These are phyloP conservation scores for Aleadryas rufinucha DNA, from an alignment of 2,113 vertebrate genomes.

Conservation along the genomic window DNA sequence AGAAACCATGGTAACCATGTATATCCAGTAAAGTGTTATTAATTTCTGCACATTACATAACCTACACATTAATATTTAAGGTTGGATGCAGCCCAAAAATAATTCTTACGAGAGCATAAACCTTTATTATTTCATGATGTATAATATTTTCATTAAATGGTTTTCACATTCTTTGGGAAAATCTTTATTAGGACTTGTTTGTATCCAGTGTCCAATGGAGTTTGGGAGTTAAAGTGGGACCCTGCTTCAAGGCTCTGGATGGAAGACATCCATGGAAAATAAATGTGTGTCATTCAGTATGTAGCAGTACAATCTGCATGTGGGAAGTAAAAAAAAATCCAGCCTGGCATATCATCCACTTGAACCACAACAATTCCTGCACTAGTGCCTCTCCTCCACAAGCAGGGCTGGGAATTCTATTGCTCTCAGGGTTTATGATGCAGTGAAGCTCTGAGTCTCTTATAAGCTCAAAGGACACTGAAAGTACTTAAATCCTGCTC, in stretches of 20 bases:
- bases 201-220: background rate
- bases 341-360: background rate
- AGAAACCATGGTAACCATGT: background rate
- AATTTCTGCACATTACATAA: background rate
- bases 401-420: background rate
- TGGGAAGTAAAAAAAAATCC: background rate
- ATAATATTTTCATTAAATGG: background rate
- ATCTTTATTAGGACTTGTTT: background rate
- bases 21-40: background rate
- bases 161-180: background rate
- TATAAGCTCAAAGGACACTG: background rate
- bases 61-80: background rate
- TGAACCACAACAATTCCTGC: background rate
- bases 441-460: background rate
- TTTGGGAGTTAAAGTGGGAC: background rate
- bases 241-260: background rate
- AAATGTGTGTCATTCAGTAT: background rate
- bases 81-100: background rate
- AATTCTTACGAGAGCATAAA: background rate
- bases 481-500: background rate
- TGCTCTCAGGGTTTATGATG: background rate
- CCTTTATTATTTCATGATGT: background rate
- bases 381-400: background rate
- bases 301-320: background rate
- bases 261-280: background rate